Conservation (phyloP, 2,797 vertebrate species). For the Falco naumanni region DNA sequence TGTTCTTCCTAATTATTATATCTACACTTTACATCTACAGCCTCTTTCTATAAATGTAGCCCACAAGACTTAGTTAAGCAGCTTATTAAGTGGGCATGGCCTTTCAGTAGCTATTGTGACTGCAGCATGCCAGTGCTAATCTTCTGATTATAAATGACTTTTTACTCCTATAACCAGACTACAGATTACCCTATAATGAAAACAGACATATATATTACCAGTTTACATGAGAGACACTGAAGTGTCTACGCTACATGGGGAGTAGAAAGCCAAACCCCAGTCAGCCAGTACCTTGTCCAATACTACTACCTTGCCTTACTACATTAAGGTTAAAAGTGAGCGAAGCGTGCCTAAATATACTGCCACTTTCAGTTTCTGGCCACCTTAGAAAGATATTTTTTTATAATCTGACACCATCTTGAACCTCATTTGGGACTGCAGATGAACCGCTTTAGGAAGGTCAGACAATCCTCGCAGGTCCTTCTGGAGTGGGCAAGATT, state of each 20-base stretch:
- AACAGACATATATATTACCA: neutral
- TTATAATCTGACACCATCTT: neutral
- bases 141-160: neutral
- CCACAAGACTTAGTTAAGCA: neutral
- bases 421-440: neutral
- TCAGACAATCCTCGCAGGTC: neutral
- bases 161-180: neutral
- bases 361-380: neutral
- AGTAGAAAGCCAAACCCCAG: neutral
- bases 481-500: neutral
- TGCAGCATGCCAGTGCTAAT: neutral
- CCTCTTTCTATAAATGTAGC: neutral
- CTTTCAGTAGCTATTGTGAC: neutral
- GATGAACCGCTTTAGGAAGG: neutral
- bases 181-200: neutral
- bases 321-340: neutral
- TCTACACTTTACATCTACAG: neutral
- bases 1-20: conserved; percentile 42
- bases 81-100: neutral
- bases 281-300: neutral
- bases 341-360: neutral
- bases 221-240: neutral
- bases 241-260: neutral
- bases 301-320: neutral
- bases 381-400: neutral